Evolutionary conservation across 2,113 vertebrate species (phyloP), one percentile per base, ranked within the genome.

Genomic region (Oryzias curvinotus): DNA sequence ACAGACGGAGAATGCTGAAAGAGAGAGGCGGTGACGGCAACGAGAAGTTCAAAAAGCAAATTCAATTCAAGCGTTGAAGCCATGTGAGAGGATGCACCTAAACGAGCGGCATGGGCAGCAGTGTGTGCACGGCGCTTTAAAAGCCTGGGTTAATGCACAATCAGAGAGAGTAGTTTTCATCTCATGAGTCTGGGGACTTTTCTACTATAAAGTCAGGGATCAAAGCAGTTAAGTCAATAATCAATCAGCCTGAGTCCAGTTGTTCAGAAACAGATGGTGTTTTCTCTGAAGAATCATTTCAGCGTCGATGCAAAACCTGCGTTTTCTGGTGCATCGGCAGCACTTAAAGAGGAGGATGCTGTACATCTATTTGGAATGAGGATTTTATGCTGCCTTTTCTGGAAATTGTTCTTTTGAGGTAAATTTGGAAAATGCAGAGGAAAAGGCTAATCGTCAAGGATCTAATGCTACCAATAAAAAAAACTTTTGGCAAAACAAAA

Each of bases 211-310:
- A 83, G 64, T 28, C 13, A 68, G 57, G 75, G 77, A 80, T 84
- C 75, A 85, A 52, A 80, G 53, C 59, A 63, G 71, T 80, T 76
- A 77, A 80, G 80, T 73, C 77, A 82, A 84, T 81, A 65, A 80
- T 83, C 73, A 78, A 82, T 87, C 81, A 82, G 55, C 53, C 55
- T 71, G 71, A 85, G 72, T 81, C 81, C 58, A 36, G 49, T 65
- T 79, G 77, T 66, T 83, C 78, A 59, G 75, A 84, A 81, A 64
- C 87, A 86, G 88, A 87, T 88, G 82, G 78, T 4, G 56, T 60
- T 75, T 63, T 48, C 53, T 66, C 50, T 28, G 60, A 47, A 44
- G 63, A 30, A 18, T 63, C 28, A 54, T 57, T 44, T 57, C 63
- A 43, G 73, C n/a, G 46, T 71, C 19, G 2, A 61, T 53, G 44